Evolutionary conservation across 1,140 invertebrate genomes (phyloP), one percentile per base, ranked within the genome.

Genomic region (Macrosteles quadrilineatus): DNA sequence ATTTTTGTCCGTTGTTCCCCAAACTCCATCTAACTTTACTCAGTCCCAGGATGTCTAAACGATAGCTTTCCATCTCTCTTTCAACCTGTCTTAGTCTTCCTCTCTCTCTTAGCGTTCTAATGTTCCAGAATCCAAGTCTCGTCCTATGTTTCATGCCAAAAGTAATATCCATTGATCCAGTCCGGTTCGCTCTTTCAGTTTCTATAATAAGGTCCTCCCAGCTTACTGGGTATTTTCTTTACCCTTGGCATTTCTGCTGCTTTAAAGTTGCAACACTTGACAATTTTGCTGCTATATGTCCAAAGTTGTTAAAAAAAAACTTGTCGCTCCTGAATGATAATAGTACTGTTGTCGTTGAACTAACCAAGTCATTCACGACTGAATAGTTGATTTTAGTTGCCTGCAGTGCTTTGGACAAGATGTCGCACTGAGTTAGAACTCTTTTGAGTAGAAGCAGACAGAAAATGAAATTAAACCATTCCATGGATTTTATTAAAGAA

Each of bases 341-440:
- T n/a, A 63, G 31, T 19, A 63, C 59, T 31, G 23, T 29, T 27
- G 31, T 29, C 19, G 59, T 63, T 21, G 21, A 27, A 17, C 31
- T 63, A 19, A 29, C 59, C n/a, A 63, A 21, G n/a, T 32, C 9
- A 30, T 63, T 63, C 4, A 63, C 27, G 19, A 29, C 31, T 63
- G 27, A 21, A 63, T 63, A 63, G 59, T 45, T 66, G 32, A 66
- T 45, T 23, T 45, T 66, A 27, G 32, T 45, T 30, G 32, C 21
- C 19, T 66, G 64, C 17, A 66, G 64, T 21, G 64, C 17, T 36
- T 40, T 66, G n/a, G 64, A 45, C 45, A 40, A 32, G 32, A 66
- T 66, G 64, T 45, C 45, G 32, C 32, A 66, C 32, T 66, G 64
- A 19, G 32, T 23, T 43, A 66, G 64, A 19, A 66, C 64, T 66